A percentile compares a stretch with the other conserved stretches of the same genome.
phyloP scores from a whole-genome alignment of 2,888 invertebrate genomes.

The Cotesia congregata region DNA sequence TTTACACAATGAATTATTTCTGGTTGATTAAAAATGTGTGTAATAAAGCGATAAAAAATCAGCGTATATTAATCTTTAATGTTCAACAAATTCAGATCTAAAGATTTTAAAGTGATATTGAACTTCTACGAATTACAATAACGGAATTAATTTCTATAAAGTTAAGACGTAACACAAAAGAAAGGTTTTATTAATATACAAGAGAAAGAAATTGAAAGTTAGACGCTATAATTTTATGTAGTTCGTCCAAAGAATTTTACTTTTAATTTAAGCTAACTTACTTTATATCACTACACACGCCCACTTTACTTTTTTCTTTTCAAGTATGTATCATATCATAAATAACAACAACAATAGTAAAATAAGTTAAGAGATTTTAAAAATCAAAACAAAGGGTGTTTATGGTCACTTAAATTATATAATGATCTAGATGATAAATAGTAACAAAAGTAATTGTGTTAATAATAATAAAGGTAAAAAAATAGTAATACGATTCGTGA shows the following conservation, averaged over 20 bases:
- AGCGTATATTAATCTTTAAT: too few species aligned
- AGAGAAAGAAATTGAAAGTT: neutral
- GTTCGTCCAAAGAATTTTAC: neutral
- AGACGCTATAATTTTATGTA: neutral
- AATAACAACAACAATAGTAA: neutral
- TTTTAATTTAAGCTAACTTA: neutral
- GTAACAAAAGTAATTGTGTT: neutral
- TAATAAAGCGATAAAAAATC: neutral
- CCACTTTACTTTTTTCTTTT: neutral
- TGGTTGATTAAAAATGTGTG: neutral
- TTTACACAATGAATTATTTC: neutral
- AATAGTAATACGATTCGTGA: neutral
- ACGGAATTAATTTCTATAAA: neutral
- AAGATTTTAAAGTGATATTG: neutral
- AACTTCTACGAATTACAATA: neutral
- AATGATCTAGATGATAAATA: neutral
- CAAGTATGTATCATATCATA: too few species aligned
- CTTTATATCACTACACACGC: neutral
- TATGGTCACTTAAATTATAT: neutral
- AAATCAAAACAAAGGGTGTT: neutral
- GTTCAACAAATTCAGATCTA: neutral
- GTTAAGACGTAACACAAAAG: neutral
- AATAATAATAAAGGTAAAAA: neutral
- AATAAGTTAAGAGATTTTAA: neutral
- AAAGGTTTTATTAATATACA: slow-evolving; percentile 1